Base-by-base conservation (phyloP, 2,888 invertebrate genomes). In the Drosophila sordidapex region DNA sequence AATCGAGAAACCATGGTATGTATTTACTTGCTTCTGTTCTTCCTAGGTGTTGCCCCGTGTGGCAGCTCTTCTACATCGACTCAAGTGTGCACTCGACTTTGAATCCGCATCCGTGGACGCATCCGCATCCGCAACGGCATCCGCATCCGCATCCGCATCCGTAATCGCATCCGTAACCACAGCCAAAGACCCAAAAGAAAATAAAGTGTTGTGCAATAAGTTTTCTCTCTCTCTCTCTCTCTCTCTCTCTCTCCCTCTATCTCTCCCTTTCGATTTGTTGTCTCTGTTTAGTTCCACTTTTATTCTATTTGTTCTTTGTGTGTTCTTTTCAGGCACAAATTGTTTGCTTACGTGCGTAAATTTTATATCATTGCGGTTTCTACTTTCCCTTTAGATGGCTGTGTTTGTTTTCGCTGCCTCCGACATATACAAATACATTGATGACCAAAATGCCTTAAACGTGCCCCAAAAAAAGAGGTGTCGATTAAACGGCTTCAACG, bases 21-120 rank as follows among this genome's bases (percentile, higher is more conserved):
- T 81, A 63, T 57, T 43, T 43, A 13, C 31, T n/a, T 59, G 40
- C 4, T 8, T 21, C 56, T 25, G 21, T 53, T 21, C 46, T 48
- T 27, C 8, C 21, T 35, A 72, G 75, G 66, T 61, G 79, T 78
- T 81, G 46, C 46, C 4, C 21, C 13, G 21, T 46, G 46, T 63
- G 52, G 52, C 60, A 53, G 36, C 36, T n/a, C 13, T 21, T 48
- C 64, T n/a, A 51, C 64, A 40, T 72, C 84, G 84, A 80, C 89
- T 87, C 89, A 83, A 86, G 80, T 85, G 85, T 85, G 85, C 87
- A 84, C 74, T 73, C 77, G 83, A 73, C 81, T 79, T 75, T 82
- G 89, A 80, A 83, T 89, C 82, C 81, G 62, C 67, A 81, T 76
- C 77, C 80, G 61, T 57, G 46, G 56, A 64, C 68, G 68, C 65